phyloP scores from a whole-genome alignment of 2,797 vertebrate genomes.

The Phylloscopus collybita region DNA sequence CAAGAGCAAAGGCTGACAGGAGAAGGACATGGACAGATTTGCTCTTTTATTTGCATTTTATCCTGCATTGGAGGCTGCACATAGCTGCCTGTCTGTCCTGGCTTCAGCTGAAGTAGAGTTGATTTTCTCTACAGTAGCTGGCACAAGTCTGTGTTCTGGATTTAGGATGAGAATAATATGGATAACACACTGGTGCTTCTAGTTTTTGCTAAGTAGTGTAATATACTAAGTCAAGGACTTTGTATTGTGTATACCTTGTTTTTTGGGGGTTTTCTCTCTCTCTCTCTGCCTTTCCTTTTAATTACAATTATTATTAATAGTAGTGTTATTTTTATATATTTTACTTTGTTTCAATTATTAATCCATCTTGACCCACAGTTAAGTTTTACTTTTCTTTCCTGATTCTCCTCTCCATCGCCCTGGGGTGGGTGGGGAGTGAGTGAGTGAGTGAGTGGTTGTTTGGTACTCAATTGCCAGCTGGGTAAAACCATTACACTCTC shows the following conservation, averaged over 20 bases:
- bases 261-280: background rate
- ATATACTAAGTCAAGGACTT: background rate
- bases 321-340: background rate
- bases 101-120: background rate
- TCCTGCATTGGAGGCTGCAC: accelerated
- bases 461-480: background rate
- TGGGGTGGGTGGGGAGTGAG: background rate
- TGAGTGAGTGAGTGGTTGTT: background rate
- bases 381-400: background rate
- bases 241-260: background rate
- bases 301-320: background rate
- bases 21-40: background rate
- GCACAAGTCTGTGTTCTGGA: background rate
- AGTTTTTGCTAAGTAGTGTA: background rate
- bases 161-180: background rate
- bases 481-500: background rate
- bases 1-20: background rate
- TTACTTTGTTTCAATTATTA: background rate
- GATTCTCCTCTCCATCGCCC: background rate
- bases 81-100: background rate
- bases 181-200: background rate
- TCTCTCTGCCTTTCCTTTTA: background rate
- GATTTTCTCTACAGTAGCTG: background rate
- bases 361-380: background rate
- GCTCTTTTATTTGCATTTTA: background rate